These are phyloP conservation scores for Heptranchias perlo DNA, from an alignment of 2,113 vertebrate genomes.

Conservation along the genomic window DNA sequence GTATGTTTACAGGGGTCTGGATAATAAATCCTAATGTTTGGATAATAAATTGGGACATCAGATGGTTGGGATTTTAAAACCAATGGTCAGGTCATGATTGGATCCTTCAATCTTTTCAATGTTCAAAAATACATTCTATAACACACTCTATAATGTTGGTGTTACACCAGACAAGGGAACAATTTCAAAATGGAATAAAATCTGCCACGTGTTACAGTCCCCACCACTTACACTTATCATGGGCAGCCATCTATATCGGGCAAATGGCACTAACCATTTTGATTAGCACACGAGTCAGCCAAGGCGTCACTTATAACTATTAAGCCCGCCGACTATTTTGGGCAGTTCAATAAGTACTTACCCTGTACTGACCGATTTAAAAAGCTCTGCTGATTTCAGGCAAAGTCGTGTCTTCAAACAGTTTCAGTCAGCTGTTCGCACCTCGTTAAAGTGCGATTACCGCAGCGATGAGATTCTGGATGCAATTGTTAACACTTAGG, in stretches of 20 bases:
- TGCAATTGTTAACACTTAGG: neutral
- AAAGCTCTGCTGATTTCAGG: neutral
- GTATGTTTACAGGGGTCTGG: neutral
- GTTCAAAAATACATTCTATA: neutral
- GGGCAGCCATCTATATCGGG: neutral
- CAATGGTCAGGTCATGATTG: neutral
- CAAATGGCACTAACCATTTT: neutral
- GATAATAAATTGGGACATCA: neutral
- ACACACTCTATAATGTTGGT: neutral
- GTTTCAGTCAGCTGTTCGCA: too few relatives aligned
- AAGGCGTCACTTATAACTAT: neutral
- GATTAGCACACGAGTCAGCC: too few relatives aligned
- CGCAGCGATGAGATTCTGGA: neutral
- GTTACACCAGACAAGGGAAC: neutral
- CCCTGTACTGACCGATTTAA: neutral
- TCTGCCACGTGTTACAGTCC: neutral
- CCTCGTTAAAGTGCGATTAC: neutral
- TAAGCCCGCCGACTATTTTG: too few relatives aligned
- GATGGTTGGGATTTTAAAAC: neutral
- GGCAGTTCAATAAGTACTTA: neutral
- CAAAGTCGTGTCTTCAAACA: neutral
- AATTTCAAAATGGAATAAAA: neutral
- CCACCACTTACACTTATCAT: neutral
- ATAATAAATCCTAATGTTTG: neutral
- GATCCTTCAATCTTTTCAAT: neutral